Conservation (phyloP, 1,140 invertebrate species). For the Coelopa frigida region DNA sequence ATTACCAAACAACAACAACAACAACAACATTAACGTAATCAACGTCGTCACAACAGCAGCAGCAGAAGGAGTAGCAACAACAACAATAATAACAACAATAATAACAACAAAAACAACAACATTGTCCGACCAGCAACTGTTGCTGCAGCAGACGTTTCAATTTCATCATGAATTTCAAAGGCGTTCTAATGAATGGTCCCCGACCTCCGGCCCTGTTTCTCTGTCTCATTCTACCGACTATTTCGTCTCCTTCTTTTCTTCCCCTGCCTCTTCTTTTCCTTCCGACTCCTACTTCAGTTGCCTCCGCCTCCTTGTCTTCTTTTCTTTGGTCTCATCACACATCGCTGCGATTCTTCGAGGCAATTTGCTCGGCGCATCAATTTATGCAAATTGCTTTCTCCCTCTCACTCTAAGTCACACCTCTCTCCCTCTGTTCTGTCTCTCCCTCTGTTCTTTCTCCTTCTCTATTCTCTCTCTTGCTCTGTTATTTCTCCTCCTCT, state of each 20-base stretch:
- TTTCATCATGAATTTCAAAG: too few relatives aligned
- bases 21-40: too few relatives aligned
- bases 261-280: background rate
- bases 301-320: background rate
- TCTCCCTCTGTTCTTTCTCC: background rate
- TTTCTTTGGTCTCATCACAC: background rate
- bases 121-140: too few relatives aligned
- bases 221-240: background rate
- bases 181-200: too few relatives aligned
- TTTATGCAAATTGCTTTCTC: background rate
- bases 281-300: background rate
- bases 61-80: too few relatives aligned
- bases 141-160: too few relatives aligned
- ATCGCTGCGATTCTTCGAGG: background rate
- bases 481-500: background rate
- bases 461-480: background rate
- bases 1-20: too few relatives aligned
- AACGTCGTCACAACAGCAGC: too few relatives aligned
- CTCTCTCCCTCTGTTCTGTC: background rate
- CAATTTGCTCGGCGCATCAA: background rate
- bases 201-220: background rate
- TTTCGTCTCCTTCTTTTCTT: background rate
- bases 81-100: too few relatives aligned
- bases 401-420: background rate
- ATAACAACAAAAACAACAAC: too few relatives aligned